A percentile compares a stretch with the other conserved stretches of the same genome.
These are phyloP conservation scores for Perca schrenkii DNA, from an alignment of 2,113 vertebrate species.

Conservation along the genomic window DNA sequence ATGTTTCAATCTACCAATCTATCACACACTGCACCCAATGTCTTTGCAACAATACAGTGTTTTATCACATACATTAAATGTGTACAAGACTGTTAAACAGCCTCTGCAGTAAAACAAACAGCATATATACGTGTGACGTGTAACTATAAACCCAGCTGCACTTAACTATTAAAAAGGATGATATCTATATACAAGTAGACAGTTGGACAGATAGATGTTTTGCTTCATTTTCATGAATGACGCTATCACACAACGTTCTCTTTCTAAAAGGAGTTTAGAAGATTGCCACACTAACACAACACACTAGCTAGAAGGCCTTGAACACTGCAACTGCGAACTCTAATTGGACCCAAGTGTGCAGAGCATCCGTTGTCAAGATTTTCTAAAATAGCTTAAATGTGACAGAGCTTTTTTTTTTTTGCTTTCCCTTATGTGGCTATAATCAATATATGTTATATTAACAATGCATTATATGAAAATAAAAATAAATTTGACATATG, in stretches of 20 bases:
- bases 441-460: too few relatives aligned
- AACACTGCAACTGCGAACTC: background rate
- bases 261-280: background rate
- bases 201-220: background rate
- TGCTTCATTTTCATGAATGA: background rate
- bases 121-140: background rate
- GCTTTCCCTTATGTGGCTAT: too few relatives aligned
- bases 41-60: background rate
- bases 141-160: background rate
- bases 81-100: conserved; percentile 1
- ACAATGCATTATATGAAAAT: too few relatives aligned
- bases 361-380: background rate
- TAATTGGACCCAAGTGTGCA: background rate
- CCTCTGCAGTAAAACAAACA: background rate
- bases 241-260: background rate
- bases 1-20: conserved; percentile 31
- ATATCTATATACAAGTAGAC: background rate
- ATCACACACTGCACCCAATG: conserved; percentile 18
- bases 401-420: background rate
- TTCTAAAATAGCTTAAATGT: background rate
- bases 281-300: background rate
- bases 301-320: background rate
- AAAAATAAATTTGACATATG: too few relatives aligned
- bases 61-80: conserved; percentile 29
- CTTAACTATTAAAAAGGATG: background rate